phyloP scores from a whole-genome alignment of 2,113 vertebrate species.

The Salvelinus alpinus region DNA sequence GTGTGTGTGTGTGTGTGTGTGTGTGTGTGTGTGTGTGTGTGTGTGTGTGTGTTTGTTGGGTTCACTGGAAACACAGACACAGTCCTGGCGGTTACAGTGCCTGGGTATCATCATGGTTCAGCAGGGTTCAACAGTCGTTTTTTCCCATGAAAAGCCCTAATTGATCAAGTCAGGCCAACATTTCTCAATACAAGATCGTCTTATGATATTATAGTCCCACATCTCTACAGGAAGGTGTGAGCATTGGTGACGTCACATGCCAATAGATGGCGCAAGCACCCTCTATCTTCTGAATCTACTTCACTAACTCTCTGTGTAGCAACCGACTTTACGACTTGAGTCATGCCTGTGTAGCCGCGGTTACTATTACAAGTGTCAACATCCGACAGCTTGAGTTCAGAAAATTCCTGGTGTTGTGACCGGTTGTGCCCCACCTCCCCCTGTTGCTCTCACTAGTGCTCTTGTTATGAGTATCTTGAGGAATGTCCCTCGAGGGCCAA shows the following conservation, averaged over 20 bases:
- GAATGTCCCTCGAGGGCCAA: conserved; percentile 37
- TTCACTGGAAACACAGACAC: too few relatives aligned
- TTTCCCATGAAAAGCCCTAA: not conserved
- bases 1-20: conserved; percentile 9
- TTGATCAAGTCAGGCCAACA: not conserved
- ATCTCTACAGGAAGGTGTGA: not conserved
- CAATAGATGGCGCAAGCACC: not conserved
- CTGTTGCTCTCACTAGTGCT: conserved; percentile 7
- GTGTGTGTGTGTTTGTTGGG: not conserved
- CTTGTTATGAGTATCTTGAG: conserved; percentile 41
- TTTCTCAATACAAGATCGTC: not conserved
- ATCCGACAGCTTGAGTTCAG: not conserved
- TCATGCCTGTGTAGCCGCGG: not conserved
- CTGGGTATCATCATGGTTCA: too few relatives aligned
- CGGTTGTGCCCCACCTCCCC: not conserved
- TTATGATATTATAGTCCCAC: not conserved
- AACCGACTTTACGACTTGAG: not conserved
- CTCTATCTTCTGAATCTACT: not conserved
- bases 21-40: conserved; percentile 6
- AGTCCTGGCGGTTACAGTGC: too few relatives aligned
- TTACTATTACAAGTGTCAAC: conserved; percentile 20
- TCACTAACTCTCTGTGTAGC: not conserved
- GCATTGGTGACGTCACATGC: not conserved
- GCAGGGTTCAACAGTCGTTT: not conserved
- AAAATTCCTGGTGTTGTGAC: conserved; percentile 16